A percentile compares a stretch with the other conserved stretches of the same genome.
Conservation (phyloP, 2,888 invertebrate genomes). For the Acanthoscelides obtectus region DNA sequence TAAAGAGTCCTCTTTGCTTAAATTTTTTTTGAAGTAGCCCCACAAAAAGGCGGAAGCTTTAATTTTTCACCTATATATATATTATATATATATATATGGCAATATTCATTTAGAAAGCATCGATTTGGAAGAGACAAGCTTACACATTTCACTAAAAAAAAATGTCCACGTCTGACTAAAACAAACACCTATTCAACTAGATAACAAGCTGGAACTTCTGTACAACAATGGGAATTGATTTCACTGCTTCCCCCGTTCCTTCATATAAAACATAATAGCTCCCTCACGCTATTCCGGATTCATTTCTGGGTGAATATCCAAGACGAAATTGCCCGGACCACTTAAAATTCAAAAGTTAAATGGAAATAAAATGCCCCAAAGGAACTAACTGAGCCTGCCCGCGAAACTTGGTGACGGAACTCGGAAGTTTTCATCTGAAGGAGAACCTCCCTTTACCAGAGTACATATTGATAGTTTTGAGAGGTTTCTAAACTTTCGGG, state of each 20-base stretch:
- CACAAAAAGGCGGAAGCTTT: no score
- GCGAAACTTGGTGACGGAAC: neutral
- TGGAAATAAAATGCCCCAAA: slow-evolving; percentile 15
- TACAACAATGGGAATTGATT: neutral
- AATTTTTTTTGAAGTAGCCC: no score
- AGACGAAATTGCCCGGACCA: neutral
- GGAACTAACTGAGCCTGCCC: slow-evolving; percentile 1
- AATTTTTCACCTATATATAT: no score
- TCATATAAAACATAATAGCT: neutral
- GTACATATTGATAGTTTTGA: neutral
- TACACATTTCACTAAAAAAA: no score
- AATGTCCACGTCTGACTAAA: no score
- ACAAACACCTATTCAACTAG: no score
- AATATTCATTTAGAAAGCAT: no score
- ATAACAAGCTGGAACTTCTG: neutral
- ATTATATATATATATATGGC: no score
- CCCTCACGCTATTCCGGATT: neutral
- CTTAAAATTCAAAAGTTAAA: slow-evolving; percentile 19
- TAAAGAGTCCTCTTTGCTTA: no score
- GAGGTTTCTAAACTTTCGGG: neutral
- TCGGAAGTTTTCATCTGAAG: neutral
- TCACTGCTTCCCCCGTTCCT: neutral
- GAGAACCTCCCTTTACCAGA: neutral
- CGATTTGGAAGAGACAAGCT: no score
- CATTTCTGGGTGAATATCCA: neutral